Conservation (phyloP, 2,888 invertebrate genomes). For the Hydrotaea diabolus region DNA sequence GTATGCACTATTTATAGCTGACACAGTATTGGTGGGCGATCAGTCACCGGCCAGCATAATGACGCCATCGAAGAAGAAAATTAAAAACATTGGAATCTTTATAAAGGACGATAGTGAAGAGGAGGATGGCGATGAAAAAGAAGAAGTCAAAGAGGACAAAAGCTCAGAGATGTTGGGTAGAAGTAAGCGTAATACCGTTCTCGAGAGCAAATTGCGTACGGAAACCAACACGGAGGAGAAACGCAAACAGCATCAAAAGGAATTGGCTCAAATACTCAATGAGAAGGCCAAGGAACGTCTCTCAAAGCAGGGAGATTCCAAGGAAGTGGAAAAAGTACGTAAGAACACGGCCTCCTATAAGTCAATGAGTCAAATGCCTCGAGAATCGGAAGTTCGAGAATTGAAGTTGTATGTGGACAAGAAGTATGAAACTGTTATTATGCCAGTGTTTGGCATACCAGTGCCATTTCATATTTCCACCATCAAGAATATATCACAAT, state of each 20-base stretch:
- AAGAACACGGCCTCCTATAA: conserved; percentile 98
- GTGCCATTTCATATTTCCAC: conserved; percentile 99
- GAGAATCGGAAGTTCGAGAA: conserved; percentile 95
- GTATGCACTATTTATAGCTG: conserved; percentile 97
- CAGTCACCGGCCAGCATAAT: conserved; percentile 92
- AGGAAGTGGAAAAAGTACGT: conserved; percentile 92
- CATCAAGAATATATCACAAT: conserved; percentile 99
- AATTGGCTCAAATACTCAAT: conserved; percentile 93
- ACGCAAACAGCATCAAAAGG: conserved; percentile 97
- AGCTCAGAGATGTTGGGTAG: conserved; percentile 81
- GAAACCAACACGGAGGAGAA: conserved; percentile 99
- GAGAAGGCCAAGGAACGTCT: conserved; percentile 95
- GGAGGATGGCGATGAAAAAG: conserved; percentile 89
- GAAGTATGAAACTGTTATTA: conserved; percentile 99
- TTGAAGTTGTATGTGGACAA: conserved; percentile 96
- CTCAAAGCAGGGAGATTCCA: conserved; percentile 92
- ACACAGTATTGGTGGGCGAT: conserved; percentile 97
- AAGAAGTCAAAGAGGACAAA: conserved; percentile 87
- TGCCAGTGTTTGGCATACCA: conserved; percentile 97
- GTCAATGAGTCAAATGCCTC: conserved; percentile 94
- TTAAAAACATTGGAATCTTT: conserved; percentile 97
- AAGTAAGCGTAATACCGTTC: conserved; percentile 93
- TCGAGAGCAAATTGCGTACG: conserved; percentile 95
- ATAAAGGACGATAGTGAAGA: conserved; percentile 94
- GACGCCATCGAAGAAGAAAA: conserved; percentile 95